Percentiles rank a stretch among this genome's conserved stretches.
Evolutionary conservation across 2,113 vertebrate genomes (phyloP).

Genomic region (Melospiza georgiana): DNA sequence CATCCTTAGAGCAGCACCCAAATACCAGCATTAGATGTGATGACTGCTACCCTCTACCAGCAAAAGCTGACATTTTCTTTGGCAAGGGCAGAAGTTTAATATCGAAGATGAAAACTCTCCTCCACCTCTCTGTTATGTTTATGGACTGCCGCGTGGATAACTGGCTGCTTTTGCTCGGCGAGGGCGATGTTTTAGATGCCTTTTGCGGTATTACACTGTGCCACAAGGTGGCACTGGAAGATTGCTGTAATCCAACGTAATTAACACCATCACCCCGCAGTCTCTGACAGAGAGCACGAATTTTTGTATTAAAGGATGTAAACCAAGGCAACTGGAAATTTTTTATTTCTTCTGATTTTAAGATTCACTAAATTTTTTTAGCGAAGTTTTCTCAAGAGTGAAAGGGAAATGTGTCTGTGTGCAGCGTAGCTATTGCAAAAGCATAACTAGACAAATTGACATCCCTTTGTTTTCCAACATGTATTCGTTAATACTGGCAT

Average conservation of each 20-base stretch:
- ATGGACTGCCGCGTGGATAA: neutral
- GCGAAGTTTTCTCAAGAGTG: neutral
- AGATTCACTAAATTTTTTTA: neutral
- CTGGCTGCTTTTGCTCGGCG: neutral
- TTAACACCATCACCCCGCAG: neutral
- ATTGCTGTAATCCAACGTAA: slow-evolving; percentile 65
- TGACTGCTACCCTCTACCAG: neutral
- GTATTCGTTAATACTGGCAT: neutral
- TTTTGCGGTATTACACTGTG: neutral
- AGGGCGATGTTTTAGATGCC: neutral
- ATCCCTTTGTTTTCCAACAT: neutral
- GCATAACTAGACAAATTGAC: accelerated
- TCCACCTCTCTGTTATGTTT: neutral
- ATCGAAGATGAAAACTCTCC: neutral
- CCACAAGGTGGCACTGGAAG: slow-evolving; percentile 77
- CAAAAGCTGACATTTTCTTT: neutral
- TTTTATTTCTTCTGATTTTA: slow-evolving; percentile 37
- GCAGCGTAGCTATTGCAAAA: neutral
- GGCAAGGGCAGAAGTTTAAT: neutral
- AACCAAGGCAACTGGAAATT: neutral
- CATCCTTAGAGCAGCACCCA: neutral
- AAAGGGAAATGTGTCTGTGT: neutral
- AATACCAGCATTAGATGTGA: neutral
- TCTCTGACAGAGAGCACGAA: neutral
- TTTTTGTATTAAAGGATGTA: slow-evolving; percentile 51